These are phyloP conservation scores for Cetoscarus ocellatus DNA, from an alignment of 2,797 vertebrate genomes.

Conservation along the genomic window DNA sequence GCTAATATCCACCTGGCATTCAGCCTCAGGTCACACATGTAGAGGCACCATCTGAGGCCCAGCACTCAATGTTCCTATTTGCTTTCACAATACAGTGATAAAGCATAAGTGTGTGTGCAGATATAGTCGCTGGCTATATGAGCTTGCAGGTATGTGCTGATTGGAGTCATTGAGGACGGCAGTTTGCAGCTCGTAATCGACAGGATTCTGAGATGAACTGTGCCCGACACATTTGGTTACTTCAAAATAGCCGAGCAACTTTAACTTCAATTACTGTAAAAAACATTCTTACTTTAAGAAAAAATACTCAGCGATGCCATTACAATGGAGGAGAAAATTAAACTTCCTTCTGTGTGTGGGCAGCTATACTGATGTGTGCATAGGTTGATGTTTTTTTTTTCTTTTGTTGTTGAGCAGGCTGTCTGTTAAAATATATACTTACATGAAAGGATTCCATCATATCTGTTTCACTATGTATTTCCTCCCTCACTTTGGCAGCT, in stretches of 20 bases:
- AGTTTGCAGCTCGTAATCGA: slow-evolving; percentile 27
- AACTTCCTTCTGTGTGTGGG: slow-evolving; percentile 41
- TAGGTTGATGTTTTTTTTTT: slow-evolving; percentile 50
- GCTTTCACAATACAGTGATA: slow-evolving; percentile 67
- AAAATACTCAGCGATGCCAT: slow-evolving; percentile 45
- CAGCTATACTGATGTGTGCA: slow-evolving; percentile 48
- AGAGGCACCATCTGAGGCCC: slow-evolving; percentile 46
- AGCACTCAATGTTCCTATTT: slow-evolving; percentile 57
- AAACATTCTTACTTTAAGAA: slow-evolving; percentile 43
- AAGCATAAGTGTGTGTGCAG: slow-evolving; percentile 23
- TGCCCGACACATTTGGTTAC: slow-evolving; percentile 31
- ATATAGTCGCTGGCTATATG: slow-evolving; percentile 18
- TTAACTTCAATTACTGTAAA: slow-evolving; percentile 40
- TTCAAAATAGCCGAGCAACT: slow-evolving; percentile 45
- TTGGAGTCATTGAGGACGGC: slow-evolving; percentile 49
- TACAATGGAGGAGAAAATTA: slow-evolving; percentile 53
- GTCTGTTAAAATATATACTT: slow-evolving; percentile 67
- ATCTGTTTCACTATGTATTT: slow-evolving; percentile 67
- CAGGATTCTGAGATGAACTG: slow-evolving; percentile 34
- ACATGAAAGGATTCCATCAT: slow-evolving; percentile 62
- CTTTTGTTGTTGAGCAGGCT: slow-evolving; percentile 52
- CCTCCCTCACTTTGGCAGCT: slow-evolving; percentile 60
- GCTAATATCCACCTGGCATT: slow-evolving; percentile 67
- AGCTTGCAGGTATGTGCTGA: slow-evolving; percentile 59
- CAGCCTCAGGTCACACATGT: slow-evolving; percentile 64